Base-by-base conservation (phyloP, 2,797 vertebrate genomes). In the Sitta carolinensis region DNA sequence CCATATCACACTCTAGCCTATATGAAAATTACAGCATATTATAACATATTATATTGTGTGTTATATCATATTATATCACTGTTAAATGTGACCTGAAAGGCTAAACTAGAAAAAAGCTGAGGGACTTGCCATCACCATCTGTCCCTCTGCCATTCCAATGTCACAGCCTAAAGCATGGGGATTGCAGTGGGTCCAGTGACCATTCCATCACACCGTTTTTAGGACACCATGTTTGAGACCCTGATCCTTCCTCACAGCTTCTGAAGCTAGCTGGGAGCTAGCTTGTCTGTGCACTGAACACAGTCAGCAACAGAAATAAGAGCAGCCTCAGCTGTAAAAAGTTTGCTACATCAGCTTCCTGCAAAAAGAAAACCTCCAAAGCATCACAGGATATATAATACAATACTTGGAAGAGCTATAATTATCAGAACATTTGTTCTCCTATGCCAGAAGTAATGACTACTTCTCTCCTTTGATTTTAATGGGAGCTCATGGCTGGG, bases 321-420 rank as follows among this genome's bases (percentile, higher is more conserved):
- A 91, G 52, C n/a, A 72, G 52, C 18, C 50, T 82, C 64, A 70
- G 50, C 67, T 54, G 42, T 47, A 87, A 48, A 36, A 87, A 66
- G 47, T 63, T 74, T 74, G 61, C 78, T 74, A 19, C 54, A 80
- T 57, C 79, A 89, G 67, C 81, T 96, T 97, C 93, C 93, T 95
- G 92, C 43, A 86, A 75, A 8, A 68, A 83, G 52, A 89, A 95
- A 95, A 77, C 27, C 78, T 61, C 75, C 27, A 47, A 74, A 67
- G 45, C 52, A 91, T 68, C 62, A 93, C 90, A 95, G 94, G 94
- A 96, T 96, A 91, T 81, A 68, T 64, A 89, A 90, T 2, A 95
- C 87, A 97, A 96, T 94, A 95, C 74, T 97, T 95, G 82, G 94
- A 95, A 94, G 81, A 93, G 89, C 90, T 96, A 93, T 93, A 94